Conservation (phyloP, 2,797 vertebrate species). For the Peromyscus eremicus region DNA sequence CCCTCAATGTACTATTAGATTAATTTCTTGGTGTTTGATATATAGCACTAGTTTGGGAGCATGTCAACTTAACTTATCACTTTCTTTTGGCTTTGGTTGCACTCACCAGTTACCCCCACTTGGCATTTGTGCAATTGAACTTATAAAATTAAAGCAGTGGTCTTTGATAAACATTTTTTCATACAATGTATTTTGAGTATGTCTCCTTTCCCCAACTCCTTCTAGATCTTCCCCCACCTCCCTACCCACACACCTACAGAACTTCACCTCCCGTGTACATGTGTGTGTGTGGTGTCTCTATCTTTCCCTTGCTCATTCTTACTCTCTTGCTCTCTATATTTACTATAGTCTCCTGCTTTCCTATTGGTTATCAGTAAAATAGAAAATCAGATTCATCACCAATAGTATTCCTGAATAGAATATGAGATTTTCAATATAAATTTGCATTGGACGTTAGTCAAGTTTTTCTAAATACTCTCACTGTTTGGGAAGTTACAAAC, state of each 20-base stretch:
- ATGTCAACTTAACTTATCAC: neutral
- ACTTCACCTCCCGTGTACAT: rapidly evolving
- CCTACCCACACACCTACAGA: no score
- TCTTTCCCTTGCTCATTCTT: neutral
- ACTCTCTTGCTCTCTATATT: neutral
- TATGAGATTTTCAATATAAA: neutral
- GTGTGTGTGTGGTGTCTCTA: neutral
- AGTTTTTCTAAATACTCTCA: neutral
- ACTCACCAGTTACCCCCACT: neutral
- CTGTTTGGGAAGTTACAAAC: neutral
- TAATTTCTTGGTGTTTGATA: neutral
- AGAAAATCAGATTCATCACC: neutral
- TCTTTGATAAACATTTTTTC: neutral
- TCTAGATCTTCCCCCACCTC: no score
- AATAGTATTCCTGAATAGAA: neutral
- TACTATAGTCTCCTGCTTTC: neutral
- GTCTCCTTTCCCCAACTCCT: no score
- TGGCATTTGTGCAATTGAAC: neutral
- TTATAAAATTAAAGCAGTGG: neutral
- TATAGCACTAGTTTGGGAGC: neutral
- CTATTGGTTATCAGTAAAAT: neutral
- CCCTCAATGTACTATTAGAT: neutral
- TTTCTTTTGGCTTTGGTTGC: neutral
- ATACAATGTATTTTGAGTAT: neutral
- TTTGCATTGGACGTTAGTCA: neutral